phyloP scores from a whole-genome alignment of 2,888 invertebrate species.

The Pomacea canaliculata region DNA sequence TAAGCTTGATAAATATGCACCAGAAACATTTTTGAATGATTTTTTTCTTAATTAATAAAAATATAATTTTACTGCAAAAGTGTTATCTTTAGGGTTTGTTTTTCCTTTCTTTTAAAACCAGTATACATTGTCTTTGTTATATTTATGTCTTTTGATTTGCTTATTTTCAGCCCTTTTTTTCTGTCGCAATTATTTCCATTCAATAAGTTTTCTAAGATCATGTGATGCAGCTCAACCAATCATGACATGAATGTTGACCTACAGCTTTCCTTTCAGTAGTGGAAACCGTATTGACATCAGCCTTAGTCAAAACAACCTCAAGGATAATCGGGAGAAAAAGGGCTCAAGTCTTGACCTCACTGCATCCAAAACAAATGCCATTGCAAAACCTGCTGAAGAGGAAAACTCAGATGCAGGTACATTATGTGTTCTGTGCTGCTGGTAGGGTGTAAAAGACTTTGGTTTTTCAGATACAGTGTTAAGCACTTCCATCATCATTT shows the following conservation, averaged over 20 bases:
- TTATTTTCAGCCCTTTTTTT: background rate
- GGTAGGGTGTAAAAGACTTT: too few relatives aligned
- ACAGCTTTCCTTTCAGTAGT: slow-evolving; percentile 65
- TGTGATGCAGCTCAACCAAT: background rate
- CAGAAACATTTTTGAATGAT: too few relatives aligned
- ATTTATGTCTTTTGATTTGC: slow-evolving; percentile 5
- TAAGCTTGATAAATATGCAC: too few relatives aligned
- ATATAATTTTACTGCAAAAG: too few relatives aligned
- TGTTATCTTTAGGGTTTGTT: too few relatives aligned
- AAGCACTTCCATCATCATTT: background rate
- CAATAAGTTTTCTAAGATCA: background rate
- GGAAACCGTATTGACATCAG: slow-evolving; percentile 55
- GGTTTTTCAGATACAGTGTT: background rate
- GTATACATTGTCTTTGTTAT: too few relatives aligned
- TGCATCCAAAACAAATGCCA: slow-evolving; percentile 37
- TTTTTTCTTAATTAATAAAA: too few relatives aligned
- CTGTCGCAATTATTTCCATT: background rate
- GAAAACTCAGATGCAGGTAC: slow-evolving; percentile 36
- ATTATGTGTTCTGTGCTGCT: background rate
- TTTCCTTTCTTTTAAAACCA: too few relatives aligned
- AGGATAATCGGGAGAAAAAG: slow-evolving; percentile 58
- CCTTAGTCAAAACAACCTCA: slow-evolving; percentile 61
- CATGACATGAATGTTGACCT: slow-evolving; percentile 25
- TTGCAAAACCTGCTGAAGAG: slow-evolving; percentile 35
- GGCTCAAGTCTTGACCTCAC: slow-evolving; percentile 61